Evolutionary conservation across 2,113 vertebrate species (phyloP).

Genomic region (Leiothrix lutea): DNA sequence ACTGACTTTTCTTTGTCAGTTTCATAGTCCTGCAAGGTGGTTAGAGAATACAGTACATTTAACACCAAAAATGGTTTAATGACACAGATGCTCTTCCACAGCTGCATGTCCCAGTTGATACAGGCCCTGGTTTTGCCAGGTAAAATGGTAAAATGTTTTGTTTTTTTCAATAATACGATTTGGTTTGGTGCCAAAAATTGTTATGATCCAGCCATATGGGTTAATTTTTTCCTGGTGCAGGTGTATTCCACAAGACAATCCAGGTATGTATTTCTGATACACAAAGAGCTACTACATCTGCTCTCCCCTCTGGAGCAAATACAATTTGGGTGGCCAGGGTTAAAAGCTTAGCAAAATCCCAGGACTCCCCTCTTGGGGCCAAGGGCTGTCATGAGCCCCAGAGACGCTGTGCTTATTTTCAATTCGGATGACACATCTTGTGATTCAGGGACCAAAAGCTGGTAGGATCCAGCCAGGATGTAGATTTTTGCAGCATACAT

Average conservation of each 20-base stretch:
- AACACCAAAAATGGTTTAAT: neutral
- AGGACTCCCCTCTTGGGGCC: neutral
- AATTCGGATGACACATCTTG: neutral
- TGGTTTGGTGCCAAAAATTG: neutral
- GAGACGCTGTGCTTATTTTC: neutral
- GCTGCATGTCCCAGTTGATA: neutral
- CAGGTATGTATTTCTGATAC: neutral
- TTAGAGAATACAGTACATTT: neutral
- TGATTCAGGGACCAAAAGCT: neutral
- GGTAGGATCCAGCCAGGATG: neutral
- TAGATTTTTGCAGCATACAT: neutral
- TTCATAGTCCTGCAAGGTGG: rapidly evolving
- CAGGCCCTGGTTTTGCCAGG: neutral
- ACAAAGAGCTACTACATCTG: neutral
- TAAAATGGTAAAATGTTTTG: neutral
- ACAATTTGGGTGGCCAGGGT: neutral
- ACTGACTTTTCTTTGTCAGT: neutral
- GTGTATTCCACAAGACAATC: neutral
- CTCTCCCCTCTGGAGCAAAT: neutral
- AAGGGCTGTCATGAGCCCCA: neutral
- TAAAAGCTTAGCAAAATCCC: neutral
- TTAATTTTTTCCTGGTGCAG: neutral
- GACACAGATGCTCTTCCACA: neutral
- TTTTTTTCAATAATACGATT: neutral
- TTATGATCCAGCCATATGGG: neutral